phyloP scores from a whole-genome alignment of 2,113 vertebrate genomes.

The Coryphaenoides rupestris region DNA sequence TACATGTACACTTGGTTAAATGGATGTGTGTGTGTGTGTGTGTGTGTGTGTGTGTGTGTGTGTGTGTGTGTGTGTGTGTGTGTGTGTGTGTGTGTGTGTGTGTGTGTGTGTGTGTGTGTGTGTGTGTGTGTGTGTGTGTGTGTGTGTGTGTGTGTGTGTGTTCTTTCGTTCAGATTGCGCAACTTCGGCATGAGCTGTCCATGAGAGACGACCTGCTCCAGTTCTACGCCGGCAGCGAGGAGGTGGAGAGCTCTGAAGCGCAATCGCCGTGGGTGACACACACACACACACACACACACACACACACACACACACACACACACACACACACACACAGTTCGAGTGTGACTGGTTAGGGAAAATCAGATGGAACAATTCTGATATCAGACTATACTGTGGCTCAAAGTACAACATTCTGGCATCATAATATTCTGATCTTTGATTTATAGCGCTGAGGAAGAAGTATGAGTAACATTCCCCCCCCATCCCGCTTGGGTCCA shows the following conservation, averaged over 20 bases:
- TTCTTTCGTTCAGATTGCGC: conserved; percentile 73
- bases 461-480: too few relatives aligned
- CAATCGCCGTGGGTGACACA: conserved; percentile 71
- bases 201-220: conserved; percentile 90
- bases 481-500: too few relatives aligned
- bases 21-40: too few relatives aligned
- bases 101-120: conserved; percentile 20
- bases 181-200: conserved; percentile 86
- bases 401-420: not conserved
- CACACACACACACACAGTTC: not conserved
- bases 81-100: too few relatives aligned
- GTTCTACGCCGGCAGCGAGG: conserved; percentile 84
- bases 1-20: too few relatives aligned
- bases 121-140: conserved; percentile 33
- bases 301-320: not conserved
- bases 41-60: too few relatives aligned
- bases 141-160: conserved; percentile 30
- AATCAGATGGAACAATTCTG: too few relatives aligned
- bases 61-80: too few relatives aligned
- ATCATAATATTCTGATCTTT: too few relatives aligned
- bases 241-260: conserved; percentile 70
- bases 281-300: not conserved
- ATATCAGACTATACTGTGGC: too few relatives aligned
- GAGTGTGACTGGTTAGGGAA: too few relatives aligned
- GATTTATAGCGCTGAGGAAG: too few relatives aligned